Evolutionary conservation across 2,888 invertebrate species (phyloP).

Genomic region (Oasisia sp.): DNA sequence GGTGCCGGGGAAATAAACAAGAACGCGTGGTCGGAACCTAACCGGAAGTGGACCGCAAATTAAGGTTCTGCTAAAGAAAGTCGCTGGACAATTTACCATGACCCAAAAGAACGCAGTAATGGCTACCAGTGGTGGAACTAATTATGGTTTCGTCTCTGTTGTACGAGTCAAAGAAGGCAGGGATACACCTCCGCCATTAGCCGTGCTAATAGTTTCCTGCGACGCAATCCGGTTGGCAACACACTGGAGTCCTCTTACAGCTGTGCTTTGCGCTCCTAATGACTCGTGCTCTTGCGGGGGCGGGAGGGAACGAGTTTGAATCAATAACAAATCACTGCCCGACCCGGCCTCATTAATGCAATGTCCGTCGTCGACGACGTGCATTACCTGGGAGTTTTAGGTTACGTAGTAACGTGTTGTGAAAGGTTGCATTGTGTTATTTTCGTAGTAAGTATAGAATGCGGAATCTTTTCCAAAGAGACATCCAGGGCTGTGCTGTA

Average conservation of each 20-base stretch:
- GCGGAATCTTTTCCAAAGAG: too few species aligned
- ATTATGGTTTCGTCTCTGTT: too few species aligned
- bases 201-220: not conserved
- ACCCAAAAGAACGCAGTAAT: too few species aligned
- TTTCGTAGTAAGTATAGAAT: not conserved
- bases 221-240: not conserved
- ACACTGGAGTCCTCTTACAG: not conserved
- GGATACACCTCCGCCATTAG: not conserved
- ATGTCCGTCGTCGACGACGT: not conserved
- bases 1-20: too few species aligned
- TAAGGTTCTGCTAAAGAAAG: too few species aligned
- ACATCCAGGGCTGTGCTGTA: too few species aligned
- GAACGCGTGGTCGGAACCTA: too few species aligned
- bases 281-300: not conserved
- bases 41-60: too few species aligned
- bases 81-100: too few species aligned
- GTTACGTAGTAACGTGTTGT: not conserved
- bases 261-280: not conserved
- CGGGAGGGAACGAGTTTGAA: not conserved
- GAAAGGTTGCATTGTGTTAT: not conserved
- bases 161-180: too few species aligned
- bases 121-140: too few species aligned
- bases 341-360: not conserved
- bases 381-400: not conserved
- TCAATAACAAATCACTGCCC: not conserved